Base-by-base conservation (phyloP, 2,113 vertebrate species). In the Tor tambroides region DNA sequence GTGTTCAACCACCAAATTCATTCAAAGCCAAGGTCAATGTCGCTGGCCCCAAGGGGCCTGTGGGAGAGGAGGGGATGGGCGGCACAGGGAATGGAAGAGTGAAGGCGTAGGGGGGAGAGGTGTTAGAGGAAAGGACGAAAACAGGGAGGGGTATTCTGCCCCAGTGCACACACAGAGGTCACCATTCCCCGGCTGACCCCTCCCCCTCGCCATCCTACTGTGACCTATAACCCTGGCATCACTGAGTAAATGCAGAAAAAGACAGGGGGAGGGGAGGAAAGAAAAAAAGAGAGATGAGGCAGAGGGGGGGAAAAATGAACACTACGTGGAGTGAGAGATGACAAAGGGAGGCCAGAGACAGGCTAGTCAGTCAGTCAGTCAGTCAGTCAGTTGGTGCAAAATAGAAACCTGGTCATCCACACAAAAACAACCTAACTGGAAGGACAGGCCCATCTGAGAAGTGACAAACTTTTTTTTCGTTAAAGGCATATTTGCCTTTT, bases 91-190 rank as follows among this genome's bases (percentile, higher is more conserved):
- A 85, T 88, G 90, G 91, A 89, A 91, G 90, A 30, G 76, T 87
- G 90, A 90, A 88, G 91, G 89, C 85, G 89, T 91, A 87, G 88
- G 83, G 91, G 88, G 89, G 83, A 49, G 43, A 84, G 89, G 85
- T 54, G 90, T 87, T 85, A 91, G 91, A 92, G 94, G 95, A 93
- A 92, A 88, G 92, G 93, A 82, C 77, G 92, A 93, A 89, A 93
- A 87, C 71, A 87, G 91, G 93, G 91, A 92, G 94, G 94, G 93
- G 94, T 94, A 96, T 96, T 96, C 95, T 97, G 96, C 96, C 94
- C 92, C 89, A 91, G 74, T 93, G 85, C 96, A 96, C 96, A 94
- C 91, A 94, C 93, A 93, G 95, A 95, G 97, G 96, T 98, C 96
- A 97, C 92, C 87, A 89, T 94, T 96, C 94, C 92, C 95, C 95